A percentile compares a stretch with the other conserved stretches of the same genome.
These are phyloP conservation scores for Ceratitis capitata DNA, from an alignment of 1,140 invertebrate species.

Conservation along the genomic window DNA sequence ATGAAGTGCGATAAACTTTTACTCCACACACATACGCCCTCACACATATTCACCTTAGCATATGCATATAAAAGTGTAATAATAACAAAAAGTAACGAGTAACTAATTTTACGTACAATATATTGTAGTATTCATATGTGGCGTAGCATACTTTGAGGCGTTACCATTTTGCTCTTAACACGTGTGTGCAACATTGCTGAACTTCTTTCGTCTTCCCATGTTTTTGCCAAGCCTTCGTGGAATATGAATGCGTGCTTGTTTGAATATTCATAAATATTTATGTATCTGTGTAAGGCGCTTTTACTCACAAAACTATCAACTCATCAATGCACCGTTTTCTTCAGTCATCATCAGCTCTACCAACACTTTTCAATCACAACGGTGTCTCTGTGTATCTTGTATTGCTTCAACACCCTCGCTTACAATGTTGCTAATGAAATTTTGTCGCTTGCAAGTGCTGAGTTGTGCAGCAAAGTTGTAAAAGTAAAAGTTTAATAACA, in stretches of 20 bases:
- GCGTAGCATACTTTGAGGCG: background rate
- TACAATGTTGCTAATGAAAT: background rate
- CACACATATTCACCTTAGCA: no score
- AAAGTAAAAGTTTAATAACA: background rate
- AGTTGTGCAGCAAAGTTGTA: background rate
- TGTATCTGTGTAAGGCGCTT: background rate
- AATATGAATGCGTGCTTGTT: background rate
- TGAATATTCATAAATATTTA: background rate
- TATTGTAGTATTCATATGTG: background rate
- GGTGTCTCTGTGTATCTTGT: no score
- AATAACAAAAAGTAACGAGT: background rate
- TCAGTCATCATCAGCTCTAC: background rate
- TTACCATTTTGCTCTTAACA: background rate
- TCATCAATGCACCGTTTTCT: background rate
- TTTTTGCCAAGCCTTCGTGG: background rate
- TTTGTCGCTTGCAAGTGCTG: background rate
- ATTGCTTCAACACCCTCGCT: background rate
- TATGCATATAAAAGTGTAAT: background rate
- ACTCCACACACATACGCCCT: background rate
- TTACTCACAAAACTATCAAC: background rate
- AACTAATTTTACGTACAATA: no score
- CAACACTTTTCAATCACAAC: no score
- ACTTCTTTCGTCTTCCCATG: background rate
- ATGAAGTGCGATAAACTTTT: background rate
- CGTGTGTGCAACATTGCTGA: no score